A percentile compares a stretch with the other conserved stretches of the same genome.
phyloP scores from a whole-genome alignment of 2,888 invertebrate species.

The Drosophila longiperda region DNA sequence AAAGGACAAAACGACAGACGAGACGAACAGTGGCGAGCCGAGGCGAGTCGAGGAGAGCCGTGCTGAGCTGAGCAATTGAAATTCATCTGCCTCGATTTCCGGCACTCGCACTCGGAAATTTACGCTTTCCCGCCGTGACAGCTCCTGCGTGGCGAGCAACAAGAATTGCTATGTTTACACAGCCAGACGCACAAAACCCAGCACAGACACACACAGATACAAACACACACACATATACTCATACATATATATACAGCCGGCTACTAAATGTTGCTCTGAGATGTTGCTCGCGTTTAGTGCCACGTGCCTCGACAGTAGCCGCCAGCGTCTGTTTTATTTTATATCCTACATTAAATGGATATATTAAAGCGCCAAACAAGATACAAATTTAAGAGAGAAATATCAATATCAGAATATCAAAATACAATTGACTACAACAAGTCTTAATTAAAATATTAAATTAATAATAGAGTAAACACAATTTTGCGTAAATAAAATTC shows the following conservation, averaged over 20 bases:
- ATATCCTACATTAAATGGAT: slow-evolving; percentile 32
- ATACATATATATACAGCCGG: background rate
- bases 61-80: slow-evolving; percentile 64
- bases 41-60: slow-evolving; percentile 6
- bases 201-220: background rate
- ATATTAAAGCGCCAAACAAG: slow-evolving; percentile 17
- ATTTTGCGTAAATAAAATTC: background rate
- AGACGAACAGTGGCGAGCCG: background rate
- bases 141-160: slow-evolving; percentile 46
- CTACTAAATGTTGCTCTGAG: slow-evolving; percentile 20
- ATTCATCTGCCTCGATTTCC: slow-evolving; percentile 79
- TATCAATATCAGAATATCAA: background rate
- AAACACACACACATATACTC: background rate
- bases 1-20: slow-evolving; percentile 18
- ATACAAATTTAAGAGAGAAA: background rate
- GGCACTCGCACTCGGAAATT: slow-evolving; percentile 62
- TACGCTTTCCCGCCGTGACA: slow-evolving; percentile 58
- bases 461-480: background rate
- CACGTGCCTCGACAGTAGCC: slow-evolving; percentile 64
- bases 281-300: slow-evolving; percentile 66
- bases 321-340: slow-evolving; percentile 35
- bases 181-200: slow-evolving; percentile 29
- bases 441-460: background rate
- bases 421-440: background rate
- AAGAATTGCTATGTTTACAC: slow-evolving; percentile 61